These are phyloP conservation scores for Phrynocephalus guinanensis DNA, from an alignment of 2,797 vertebrate species.

Conservation along the genomic window DNA sequence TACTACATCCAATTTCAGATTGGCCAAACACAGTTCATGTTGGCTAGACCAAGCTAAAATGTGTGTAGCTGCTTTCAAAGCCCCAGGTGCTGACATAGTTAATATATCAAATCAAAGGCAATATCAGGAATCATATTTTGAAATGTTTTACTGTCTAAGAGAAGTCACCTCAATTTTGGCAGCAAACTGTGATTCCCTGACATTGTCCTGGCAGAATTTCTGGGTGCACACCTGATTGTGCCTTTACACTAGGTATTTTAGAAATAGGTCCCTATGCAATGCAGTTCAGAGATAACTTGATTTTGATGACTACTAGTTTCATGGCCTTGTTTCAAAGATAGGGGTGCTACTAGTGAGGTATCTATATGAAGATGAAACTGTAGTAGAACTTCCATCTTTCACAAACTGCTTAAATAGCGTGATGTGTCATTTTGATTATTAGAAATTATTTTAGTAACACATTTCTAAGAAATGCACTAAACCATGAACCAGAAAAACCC, in stretches of 20 bases:
- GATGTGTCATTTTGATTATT: neutral
- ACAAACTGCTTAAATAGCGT: neutral
- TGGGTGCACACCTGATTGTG: too few relatives aligned
- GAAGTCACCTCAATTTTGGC: too few relatives aligned
- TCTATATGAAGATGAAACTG: neutral
- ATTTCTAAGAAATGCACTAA: neutral
- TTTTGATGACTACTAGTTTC: neutral
- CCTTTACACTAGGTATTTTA: too few relatives aligned
- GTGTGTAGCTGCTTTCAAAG: neutral
- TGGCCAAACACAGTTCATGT: neutral
- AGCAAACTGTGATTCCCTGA: too few relatives aligned
- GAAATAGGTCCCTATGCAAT: too few relatives aligned
- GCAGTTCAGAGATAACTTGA: neutral
- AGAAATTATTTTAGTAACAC: neutral
- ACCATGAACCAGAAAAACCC: too few relatives aligned
- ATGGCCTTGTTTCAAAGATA: neutral
- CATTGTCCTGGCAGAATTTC: too few relatives aligned
- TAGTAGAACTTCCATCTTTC: neutral
- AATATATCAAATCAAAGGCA: neutral
- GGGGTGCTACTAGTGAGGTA: neutral
- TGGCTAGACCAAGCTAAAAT: neutral
- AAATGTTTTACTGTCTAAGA: too few relatives aligned
- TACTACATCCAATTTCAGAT: constrained; percentile 2
- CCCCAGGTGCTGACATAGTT: neutral
- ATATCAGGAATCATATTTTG: too few relatives aligned